phyloP scores from a whole-genome alignment of 35 echinoderm and acorn worm species.

The Lytechinus variegatus region DNA sequence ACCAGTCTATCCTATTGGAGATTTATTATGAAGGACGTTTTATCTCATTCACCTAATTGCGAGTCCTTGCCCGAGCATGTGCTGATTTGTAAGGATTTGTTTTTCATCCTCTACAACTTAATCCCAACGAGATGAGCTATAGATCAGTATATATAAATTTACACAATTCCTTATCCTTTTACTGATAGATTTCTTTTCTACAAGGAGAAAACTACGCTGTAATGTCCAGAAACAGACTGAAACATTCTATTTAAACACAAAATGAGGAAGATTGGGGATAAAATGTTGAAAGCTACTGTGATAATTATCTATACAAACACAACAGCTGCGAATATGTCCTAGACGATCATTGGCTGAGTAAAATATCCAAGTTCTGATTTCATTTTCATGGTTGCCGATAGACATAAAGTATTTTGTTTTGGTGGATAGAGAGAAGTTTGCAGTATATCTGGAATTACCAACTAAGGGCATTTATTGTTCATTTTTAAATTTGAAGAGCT shows the following conservation, averaged over 20 bases:
- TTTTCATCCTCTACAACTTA: conserved; percentile 12
- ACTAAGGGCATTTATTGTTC: not conserved
- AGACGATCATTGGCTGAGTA: not conserved
- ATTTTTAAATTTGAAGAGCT: no score
- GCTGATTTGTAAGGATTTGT: not conserved
- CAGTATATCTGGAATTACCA: not conserved
- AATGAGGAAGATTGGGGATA: not conserved
- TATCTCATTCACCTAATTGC: not conserved
- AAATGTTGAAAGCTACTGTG: not conserved
- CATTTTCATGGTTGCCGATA: not conserved
- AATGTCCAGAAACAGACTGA: not conserved
- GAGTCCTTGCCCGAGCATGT: not conserved
- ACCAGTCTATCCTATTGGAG: not conserved
- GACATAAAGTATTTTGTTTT: not conserved
- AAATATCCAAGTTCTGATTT: not conserved
- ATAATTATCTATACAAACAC: not conserved
- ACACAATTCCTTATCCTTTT: not conserved
- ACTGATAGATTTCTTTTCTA: no score
- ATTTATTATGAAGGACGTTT: not conserved
- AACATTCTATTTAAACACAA: not conserved
- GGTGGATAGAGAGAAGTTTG: not conserved
- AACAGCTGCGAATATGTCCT: not conserved
- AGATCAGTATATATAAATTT: not conserved
- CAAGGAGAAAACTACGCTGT: no score
- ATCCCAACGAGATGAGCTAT: not conserved